Evolutionary conservation across 2,888 invertebrate genomes (phyloP).

Genomic region (Meghimatium bilineatum): DNA sequence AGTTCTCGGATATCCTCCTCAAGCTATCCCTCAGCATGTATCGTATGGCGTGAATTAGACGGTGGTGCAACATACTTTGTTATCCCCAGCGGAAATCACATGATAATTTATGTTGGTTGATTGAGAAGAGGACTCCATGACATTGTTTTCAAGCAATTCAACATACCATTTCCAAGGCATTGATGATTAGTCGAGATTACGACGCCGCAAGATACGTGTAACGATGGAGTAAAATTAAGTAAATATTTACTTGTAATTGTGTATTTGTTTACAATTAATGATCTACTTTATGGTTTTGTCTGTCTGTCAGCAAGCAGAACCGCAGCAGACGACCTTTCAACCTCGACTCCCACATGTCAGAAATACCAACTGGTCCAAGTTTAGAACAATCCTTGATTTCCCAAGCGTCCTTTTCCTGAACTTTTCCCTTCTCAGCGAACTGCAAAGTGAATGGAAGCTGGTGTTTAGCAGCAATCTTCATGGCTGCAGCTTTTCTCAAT

Average conservation of each 20-base stretch:
- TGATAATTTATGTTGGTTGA: too few species aligned
- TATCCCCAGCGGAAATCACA: too few species aligned
- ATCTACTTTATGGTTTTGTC: not conserved
- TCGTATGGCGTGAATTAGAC: too few species aligned
- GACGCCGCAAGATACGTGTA: too few species aligned
- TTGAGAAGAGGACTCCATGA: too few species aligned
- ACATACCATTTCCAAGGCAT: too few species aligned
- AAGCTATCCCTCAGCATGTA: too few species aligned
- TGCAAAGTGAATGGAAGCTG: conserved; percentile 89
- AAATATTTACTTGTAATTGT: not conserved
- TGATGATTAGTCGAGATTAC: too few species aligned
- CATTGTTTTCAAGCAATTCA: too few species aligned
- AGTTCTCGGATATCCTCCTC: too few species aligned
- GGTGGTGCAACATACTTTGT: too few species aligned
- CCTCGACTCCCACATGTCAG: conserved; percentile 58
- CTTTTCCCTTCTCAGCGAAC: conserved; percentile 85
- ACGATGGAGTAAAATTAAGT: too few species aligned
- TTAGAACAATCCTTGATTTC: conserved; percentile 65
- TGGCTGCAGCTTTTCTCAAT: conserved; percentile 88
- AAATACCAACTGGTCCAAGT: conserved; percentile 64
- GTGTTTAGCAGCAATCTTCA: conserved; percentile 83
- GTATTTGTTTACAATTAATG: not conserved
- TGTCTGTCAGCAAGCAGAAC: conserved; percentile 51
- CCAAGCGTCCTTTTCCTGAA: conserved; percentile 80
- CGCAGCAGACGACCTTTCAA: conserved; percentile 45